phyloP scores from a whole-genome alignment of 1,140 invertebrate genomes.

The Drosophila sp. region DNA sequence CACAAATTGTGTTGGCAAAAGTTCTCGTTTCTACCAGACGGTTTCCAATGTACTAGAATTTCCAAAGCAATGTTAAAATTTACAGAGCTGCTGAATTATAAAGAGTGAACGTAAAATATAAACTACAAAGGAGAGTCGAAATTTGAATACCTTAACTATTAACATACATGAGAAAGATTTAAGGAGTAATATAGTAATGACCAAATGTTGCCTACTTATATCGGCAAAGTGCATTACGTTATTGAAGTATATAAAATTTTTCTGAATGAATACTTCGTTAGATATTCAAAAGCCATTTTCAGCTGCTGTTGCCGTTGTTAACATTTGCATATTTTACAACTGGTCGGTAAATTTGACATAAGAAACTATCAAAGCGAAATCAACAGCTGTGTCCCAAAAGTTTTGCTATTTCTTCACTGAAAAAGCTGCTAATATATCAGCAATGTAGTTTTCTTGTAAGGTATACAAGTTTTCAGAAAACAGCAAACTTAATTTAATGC shows the following conservation, averaged over 20 bases:
- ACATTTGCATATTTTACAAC: slow-evolving; percentile 46
- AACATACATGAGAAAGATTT: not conserved
- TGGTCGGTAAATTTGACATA: slow-evolving; percentile 39
- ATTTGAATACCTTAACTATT: not conserved
- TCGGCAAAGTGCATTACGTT: not conserved
- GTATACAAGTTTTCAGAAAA: slow-evolving; percentile 10
- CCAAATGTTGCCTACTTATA: slow-evolving; percentile 2
- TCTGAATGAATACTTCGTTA: slow-evolving; percentile 11
- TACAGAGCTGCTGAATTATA: slow-evolving; percentile 6
- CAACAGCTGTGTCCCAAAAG: slow-evolving; percentile 39
- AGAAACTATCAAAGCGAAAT: slow-evolving; percentile 28
- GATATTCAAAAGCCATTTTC: slow-evolving; percentile 31
- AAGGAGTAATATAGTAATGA: not conserved
- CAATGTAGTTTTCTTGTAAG: not conserved
- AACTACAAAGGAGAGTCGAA: not conserved
- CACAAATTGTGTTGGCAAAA: slow-evolving; percentile 17
- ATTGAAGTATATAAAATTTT: slow-evolving; percentile 7
- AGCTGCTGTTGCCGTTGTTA: slow-evolving; percentile 17
- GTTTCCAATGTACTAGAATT: slow-evolving; percentile 4
- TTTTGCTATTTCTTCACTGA: slow-evolving; percentile 23
- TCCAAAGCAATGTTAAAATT: slow-evolving; percentile 19
- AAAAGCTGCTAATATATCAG: slow-evolving; percentile 23
- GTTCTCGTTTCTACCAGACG: slow-evolving; percentile 1
- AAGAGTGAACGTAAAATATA: slow-evolving; percentile 9
- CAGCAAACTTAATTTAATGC: not conserved